Evolutionary conservation across 2,113 vertebrate genomes (phyloP), one percentile per base, ranked within the genome.

Genomic region (Scortum barcoo): DNA sequence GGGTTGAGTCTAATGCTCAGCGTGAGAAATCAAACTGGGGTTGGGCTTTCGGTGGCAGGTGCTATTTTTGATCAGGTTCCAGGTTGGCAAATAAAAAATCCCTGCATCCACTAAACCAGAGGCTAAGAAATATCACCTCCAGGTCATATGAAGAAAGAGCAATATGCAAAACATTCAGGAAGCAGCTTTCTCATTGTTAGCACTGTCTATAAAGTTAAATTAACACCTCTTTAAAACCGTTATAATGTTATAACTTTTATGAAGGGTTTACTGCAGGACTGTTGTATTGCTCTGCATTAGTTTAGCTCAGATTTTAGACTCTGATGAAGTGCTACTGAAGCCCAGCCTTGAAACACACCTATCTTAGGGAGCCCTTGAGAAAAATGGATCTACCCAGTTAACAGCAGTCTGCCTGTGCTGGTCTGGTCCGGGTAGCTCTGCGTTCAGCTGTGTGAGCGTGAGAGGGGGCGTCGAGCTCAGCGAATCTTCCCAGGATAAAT

Each of bases 401-500:
- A 38, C 53, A 61, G 1, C 75, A 50, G 40, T 51, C 72, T 56
- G 69, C 26, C 57, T 22, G 53, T 66, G n/a, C n/a, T n/a, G 60
- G 17, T 78, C 70, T 46, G 48, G 58, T 40, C 44, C 44, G 24
- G 26, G 60, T 33, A 14, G 12, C 51, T 56, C 26, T 63, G 63
- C 54, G 77, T 81, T 73, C 75, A 69, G 44, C 30, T 42, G 73
- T 7, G 40, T 70, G 60, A 44, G 40, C 33, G 30, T 67, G 20
- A 81, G 78, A 71, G 65, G 38, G 73, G 76, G 56, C 57, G 44
- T 80, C 62, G 19, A 16, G 66, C 28, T 58, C 36, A 58, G 42
- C 51, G 63, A 63, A 66, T 72, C 53, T 53, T 68, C n/a, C 38
- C 20, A 36, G 60, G 80, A 79, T 85, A 75, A 80, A 81, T 68